Conservation (phyloP, 2,797 vertebrate species). For the Hybognathus amarus region DNA sequence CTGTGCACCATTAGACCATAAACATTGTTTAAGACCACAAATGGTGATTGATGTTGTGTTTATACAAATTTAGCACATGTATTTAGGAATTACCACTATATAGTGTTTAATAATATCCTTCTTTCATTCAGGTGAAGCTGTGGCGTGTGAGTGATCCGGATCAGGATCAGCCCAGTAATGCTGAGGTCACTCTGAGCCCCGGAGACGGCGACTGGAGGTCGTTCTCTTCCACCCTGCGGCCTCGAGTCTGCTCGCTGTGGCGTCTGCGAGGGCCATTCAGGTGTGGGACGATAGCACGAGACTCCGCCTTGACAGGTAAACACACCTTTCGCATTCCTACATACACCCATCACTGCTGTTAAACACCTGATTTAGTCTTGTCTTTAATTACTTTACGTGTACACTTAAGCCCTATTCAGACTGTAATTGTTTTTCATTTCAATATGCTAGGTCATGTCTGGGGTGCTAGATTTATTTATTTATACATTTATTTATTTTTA, state of each 20-base stretch:
- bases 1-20: not conserved
- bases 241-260: constrained; percentile 80
- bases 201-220: constrained; percentile 72
- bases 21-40: too few species aligned
- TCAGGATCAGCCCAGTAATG: constrained; percentile 66
- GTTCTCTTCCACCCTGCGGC: constrained; percentile 90
- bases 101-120: not conserved
- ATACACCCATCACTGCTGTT: not conserved
- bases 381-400: not conserved
- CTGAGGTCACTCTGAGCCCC: constrained; percentile 77
- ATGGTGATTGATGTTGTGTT: too few species aligned
- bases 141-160: constrained; percentile 80
- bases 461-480: not conserved
- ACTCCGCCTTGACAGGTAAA: constrained; percentile 84
- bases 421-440: not conserved
- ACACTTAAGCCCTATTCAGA: constrained; percentile 2
- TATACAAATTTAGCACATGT: not conserved
- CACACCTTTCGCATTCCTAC: not conserved
- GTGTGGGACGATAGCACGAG: constrained; percentile 85
- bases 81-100: not conserved
- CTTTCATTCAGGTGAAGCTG: constrained; percentile 84
- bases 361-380: not conserved
- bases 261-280: constrained; percentile 67
- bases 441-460: not conserved
- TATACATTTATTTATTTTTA: not conserved